These are phyloP conservation scores for Tapirus indicus DNA, from an alignment of 2,797 vertebrate species.

Conservation along the genomic window DNA sequence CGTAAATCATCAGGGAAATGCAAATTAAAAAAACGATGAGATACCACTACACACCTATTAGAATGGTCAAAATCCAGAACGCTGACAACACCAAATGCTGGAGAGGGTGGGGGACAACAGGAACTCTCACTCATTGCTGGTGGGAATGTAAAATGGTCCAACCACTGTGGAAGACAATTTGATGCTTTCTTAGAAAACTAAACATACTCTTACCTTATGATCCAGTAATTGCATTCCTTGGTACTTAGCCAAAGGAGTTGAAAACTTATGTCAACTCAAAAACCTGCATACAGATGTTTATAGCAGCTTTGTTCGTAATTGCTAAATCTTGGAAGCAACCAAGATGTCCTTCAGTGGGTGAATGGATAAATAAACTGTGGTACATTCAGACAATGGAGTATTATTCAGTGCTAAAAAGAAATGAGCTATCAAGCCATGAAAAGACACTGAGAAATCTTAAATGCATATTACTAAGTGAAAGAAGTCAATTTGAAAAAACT, in stretches of 20 bases:
- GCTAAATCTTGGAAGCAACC: background rate
- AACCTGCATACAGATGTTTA: background rate
- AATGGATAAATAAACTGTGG: background rate
- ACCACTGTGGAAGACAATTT: background rate
- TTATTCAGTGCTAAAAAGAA: background rate
- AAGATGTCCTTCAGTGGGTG: background rate
- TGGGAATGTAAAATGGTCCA: background rate
- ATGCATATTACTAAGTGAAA: background rate
- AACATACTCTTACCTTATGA: background rate
- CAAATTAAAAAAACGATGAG: background rate
- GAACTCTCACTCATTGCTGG: background rate
- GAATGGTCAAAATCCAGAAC: background rate
- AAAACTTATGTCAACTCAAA: background rate
- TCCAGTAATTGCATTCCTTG: background rate
- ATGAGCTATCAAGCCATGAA: background rate
- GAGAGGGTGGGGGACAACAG: background rate
- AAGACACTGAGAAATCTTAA: background rate
- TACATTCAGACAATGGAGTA: background rate
- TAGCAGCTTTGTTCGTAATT: background rate
- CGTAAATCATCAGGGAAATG: background rate
- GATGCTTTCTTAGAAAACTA: background rate
- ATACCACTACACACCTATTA: background rate
- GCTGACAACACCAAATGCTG: background rate
- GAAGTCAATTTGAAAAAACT: background rate
- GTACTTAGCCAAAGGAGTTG: background rate